phyloP scores from a whole-genome alignment of 2,113 vertebrate genomes.

The Potamarius usumacintae region DNA sequence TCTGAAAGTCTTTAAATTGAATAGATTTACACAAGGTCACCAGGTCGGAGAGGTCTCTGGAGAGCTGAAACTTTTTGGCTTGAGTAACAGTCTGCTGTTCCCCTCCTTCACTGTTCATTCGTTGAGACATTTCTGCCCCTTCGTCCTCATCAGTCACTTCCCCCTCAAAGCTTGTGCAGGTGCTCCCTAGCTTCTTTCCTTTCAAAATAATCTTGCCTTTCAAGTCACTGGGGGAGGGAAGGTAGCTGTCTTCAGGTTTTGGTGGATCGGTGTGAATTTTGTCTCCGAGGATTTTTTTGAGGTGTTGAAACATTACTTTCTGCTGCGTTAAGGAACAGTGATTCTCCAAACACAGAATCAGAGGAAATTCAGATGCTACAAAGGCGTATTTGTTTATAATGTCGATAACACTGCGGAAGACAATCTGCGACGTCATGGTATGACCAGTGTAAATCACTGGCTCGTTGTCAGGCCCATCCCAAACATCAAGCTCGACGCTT shows the following conservation, averaged over 20 bases:
- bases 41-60: conserved; percentile 92
- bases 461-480: conserved; percentile 95
- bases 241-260: conserved; percentile 84
- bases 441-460: conserved; percentile 96
- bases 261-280: conserved; percentile 82
- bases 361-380: conserved; percentile 90
- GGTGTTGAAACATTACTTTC: conserved; percentile 95
- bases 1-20: conserved; percentile 91
- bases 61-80: conserved; percentile 87
- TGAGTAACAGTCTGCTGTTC: conserved; percentile 77
- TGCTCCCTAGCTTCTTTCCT: conserved; percentile 87
- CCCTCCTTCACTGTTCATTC: conserved; percentile 78
- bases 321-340: conserved; percentile 96
- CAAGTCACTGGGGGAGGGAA: conserved; percentile 86
- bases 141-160: conserved; percentile 98
- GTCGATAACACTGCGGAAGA: conserved; percentile 91
- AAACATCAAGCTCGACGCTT: conserved; percentile 92
- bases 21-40: conserved; percentile 94
- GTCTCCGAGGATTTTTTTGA: conserved; percentile 92
- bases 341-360: conserved; percentile 94
- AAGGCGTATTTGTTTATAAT: conserved; percentile 95
- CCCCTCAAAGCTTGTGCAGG: conserved; percentile 84
- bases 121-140: conserved; percentile 93
- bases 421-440: conserved; percentile 96
- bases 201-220: conserved; percentile 92